Conservation (phyloP, 2,113 vertebrate species). For the Petroica traversi region DNA sequence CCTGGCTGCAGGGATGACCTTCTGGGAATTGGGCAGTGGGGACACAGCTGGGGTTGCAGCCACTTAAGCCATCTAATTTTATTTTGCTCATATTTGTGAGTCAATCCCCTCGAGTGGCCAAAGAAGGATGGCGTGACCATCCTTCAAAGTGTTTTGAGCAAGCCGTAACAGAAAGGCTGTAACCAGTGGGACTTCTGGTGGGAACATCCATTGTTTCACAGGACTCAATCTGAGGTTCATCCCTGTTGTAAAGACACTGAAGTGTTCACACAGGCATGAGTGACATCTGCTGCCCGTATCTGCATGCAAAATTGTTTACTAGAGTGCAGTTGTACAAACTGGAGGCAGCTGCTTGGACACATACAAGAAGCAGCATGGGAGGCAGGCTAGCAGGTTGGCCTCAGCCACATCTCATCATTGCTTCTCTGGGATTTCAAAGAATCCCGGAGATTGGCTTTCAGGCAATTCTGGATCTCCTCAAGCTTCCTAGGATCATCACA, state of each 20-base stretch:
- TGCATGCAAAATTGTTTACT: slow-evolving; percentile 61
- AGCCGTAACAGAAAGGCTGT: background rate
- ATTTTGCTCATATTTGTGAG: slow-evolving; percentile 31
- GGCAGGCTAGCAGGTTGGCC: background rate
- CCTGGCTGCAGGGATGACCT: background rate
- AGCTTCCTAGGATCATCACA: background rate
- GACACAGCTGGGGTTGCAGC: slow-evolving; percentile 33
- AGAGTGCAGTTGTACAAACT: slow-evolving; percentile 21
- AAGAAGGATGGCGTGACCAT: slow-evolving; percentile 1
- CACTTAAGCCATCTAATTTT: slow-evolving; percentile 39
- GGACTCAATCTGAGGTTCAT: background rate
- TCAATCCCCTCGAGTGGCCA: background rate
- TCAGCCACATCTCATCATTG: background rate
- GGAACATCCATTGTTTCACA: background rate
- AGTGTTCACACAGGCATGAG: slow-evolving; percentile 42
- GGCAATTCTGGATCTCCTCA: background rate
- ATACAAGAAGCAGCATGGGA: background rate
- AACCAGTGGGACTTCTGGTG: slow-evolving; percentile 19
- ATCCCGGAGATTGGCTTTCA: background rate
- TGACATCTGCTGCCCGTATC: slow-evolving; percentile 56
- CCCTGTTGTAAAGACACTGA: slow-evolving; percentile 21
- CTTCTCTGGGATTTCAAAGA: background rate
- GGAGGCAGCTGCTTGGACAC: slow-evolving; percentile 35
- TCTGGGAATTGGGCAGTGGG: background rate
- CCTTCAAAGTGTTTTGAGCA: background rate